phyloP scores from a whole-genome alignment of 2,888 invertebrate genomes.

The Hydropsyche betteni region DNA sequence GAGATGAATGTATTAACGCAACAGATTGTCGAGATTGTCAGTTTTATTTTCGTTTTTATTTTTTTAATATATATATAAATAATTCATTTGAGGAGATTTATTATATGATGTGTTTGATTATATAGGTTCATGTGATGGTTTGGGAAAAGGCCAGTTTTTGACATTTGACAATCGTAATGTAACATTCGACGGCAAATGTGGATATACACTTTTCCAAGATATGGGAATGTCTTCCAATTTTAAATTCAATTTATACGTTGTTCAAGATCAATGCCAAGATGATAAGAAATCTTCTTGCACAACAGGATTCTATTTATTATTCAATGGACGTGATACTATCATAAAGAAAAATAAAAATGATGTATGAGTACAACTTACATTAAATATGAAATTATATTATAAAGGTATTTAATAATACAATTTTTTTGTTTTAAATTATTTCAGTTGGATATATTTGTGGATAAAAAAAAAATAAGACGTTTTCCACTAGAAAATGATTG shows the following conservation, averaged over 20 bases:
- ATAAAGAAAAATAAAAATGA: constrained; percentile 57
- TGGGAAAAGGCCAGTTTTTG: constrained; percentile 82
- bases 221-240: constrained; percentile 64
- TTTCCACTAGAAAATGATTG: constrained; percentile 70
- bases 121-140: constrained; percentile 72
- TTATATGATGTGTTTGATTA: constrained; percentile 22
- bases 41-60: constrained; percentile 54
- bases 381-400: neutral
- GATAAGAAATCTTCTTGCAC: constrained; percentile 69
- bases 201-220: constrained; percentile 80
- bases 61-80: constrained; percentile 8
- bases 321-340: constrained; percentile 71
- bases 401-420: neutral
- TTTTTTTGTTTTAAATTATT: constrained; percentile 44
- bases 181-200: constrained; percentile 85
- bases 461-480: constrained; percentile 59
- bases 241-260: constrained; percentile 72
- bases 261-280: constrained; percentile 74
- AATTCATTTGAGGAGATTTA: neutral
- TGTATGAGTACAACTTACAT: constrained; percentile 2
- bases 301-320: constrained; percentile 73
- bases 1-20: constrained; percentile 74
- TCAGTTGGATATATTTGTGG: constrained; percentile 66
- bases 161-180: constrained; percentile 85
- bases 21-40: constrained; percentile 80